Evolutionary conservation across 1,140 invertebrate genomes (phyloP).

Genomic region (Zaprionus tsacasi): DNA sequence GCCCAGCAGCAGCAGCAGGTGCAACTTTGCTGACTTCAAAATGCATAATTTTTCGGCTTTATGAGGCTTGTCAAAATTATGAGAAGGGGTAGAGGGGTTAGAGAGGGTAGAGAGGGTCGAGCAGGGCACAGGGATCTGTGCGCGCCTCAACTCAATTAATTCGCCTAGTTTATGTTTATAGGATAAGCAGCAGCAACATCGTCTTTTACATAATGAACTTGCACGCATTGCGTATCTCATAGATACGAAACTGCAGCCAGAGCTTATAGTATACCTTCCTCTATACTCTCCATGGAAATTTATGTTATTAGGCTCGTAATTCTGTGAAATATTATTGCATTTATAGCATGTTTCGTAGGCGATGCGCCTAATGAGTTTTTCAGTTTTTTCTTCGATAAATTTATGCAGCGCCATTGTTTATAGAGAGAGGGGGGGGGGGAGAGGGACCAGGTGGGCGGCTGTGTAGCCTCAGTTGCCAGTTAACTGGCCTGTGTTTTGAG

Average conservation of each 20-base stretch:
- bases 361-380: conserved; percentile 73
- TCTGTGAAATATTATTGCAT: conserved; percentile 76
- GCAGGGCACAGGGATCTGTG: background rate
- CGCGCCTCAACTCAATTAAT: conserved; percentile 67
- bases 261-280: conserved; percentile 18
- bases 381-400: conserved; percentile 54
- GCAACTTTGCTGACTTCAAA: conserved; percentile 61
- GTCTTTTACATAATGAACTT: conserved; percentile 68
- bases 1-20: conserved; percentile 47
- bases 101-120: no score
- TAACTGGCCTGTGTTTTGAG: conserved; percentile 21
- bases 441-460: conserved; percentile 31
- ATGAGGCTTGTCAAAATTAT: conserved; percentile 50
- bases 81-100: background rate
- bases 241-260: conserved; percentile 57
- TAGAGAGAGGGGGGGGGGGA: background rate
- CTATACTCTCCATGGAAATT: conserved; percentile 47
- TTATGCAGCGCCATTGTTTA: conserved; percentile 55
- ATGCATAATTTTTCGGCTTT: conserved; percentile 76
- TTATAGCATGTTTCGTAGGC: conserved; percentile 67
- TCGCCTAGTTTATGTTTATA: conserved; percentile 81
- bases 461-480: conserved; percentile 9
- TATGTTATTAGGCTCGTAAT: conserved; percentile 81
- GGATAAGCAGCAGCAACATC: conserved; percentile 51
- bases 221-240: conserved; percentile 77